Conservation (phyloP, 1,140 invertebrate genomes). For the Scaptomyza graminum region DNA sequence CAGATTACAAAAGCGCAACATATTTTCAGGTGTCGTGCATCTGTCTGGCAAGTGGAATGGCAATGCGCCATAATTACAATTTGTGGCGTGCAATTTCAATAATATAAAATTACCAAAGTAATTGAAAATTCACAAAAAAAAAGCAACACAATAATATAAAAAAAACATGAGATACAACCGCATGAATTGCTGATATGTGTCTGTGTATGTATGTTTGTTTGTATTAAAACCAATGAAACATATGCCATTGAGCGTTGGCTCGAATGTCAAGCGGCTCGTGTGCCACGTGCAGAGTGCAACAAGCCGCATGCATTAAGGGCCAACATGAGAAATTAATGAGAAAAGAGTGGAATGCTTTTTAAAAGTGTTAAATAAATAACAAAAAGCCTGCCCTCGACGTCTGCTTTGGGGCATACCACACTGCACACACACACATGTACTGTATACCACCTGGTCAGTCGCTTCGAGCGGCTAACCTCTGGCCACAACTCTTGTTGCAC, state of each 20-base stretch:
- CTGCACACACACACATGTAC: background rate
- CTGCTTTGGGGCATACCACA: background rate
- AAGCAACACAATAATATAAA: slow-evolving; percentile 11
- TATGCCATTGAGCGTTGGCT: slow-evolving; percentile 27
- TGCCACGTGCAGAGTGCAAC: slow-evolving; percentile 12
- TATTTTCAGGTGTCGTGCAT: slow-evolving; percentile 50
- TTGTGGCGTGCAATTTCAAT: slow-evolving; percentile 78
- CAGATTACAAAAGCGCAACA: slow-evolving; percentile 76
- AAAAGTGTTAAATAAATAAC: slow-evolving; percentile 83
- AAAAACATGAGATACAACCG: slow-evolving; percentile 12
- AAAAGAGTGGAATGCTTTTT: slow-evolving; percentile 78
- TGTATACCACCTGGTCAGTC: slow-evolving; percentile 27
- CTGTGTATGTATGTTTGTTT: slow-evolving; percentile 10
- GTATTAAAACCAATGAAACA: slow-evolving; percentile 55
- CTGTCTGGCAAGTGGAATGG: slow-evolving; percentile 15
- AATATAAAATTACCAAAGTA: slow-evolving; percentile 83
- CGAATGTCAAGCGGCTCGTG: slow-evolving; percentile 22
- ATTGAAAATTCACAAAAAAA: slow-evolving; percentile 62
- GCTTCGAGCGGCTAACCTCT: slow-evolving; percentile 68
- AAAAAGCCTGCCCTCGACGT: slow-evolving; percentile 41
- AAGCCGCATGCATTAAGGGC: slow-evolving; percentile 64
- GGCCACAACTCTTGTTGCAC: slow-evolving; percentile 54
- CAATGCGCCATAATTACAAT: slow-evolving; percentile 77
- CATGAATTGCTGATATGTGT: slow-evolving; percentile 31
- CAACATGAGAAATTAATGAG: slow-evolving; percentile 83